phyloP scores from a whole-genome alignment of 2,888 invertebrate species.

The Onthophagus sagittarius region DNA sequence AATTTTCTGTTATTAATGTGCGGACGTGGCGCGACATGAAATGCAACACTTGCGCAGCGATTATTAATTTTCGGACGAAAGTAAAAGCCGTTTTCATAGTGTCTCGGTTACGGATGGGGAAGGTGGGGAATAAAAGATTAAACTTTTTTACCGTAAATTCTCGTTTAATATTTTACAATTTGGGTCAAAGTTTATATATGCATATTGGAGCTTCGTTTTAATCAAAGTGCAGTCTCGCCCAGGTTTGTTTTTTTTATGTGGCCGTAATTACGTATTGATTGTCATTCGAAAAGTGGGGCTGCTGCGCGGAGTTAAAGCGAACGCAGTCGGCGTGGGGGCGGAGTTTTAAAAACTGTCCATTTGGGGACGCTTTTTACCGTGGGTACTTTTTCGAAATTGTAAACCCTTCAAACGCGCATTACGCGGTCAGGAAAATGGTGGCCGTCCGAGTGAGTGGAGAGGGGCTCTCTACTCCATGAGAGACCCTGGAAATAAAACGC shows the following conservation, averaged over 20 bases:
- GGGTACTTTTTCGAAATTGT: constrained; percentile 6
- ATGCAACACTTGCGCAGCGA: background rate
- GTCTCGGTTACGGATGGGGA: background rate
- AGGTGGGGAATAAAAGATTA: background rate
- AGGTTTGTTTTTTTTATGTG: background rate
- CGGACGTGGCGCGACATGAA: background rate
- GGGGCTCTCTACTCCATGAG: background rate
- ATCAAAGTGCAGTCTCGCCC: background rate
- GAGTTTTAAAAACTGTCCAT: background rate
- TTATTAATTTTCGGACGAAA: background rate
- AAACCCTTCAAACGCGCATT: constrained; percentile 12
- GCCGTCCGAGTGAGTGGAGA: background rate
- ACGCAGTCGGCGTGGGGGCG: background rate
- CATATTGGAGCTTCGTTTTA: background rate
- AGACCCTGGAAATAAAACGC: background rate
- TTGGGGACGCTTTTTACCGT: background rate
- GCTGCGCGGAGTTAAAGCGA: background rate
- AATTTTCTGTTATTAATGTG: constrained; percentile 9
- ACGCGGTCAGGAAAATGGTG: constrained; percentile 6
- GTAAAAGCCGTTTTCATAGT: background rate
- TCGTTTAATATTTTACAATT: background rate
- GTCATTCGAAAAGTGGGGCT: background rate
- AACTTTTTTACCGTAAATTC: background rate
- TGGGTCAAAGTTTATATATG: background rate
- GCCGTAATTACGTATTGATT: background rate